These are phyloP conservation scores for Spodoptera exigua DNA, from an alignment of 2,888 invertebrate species.

Conservation along the genomic window DNA sequence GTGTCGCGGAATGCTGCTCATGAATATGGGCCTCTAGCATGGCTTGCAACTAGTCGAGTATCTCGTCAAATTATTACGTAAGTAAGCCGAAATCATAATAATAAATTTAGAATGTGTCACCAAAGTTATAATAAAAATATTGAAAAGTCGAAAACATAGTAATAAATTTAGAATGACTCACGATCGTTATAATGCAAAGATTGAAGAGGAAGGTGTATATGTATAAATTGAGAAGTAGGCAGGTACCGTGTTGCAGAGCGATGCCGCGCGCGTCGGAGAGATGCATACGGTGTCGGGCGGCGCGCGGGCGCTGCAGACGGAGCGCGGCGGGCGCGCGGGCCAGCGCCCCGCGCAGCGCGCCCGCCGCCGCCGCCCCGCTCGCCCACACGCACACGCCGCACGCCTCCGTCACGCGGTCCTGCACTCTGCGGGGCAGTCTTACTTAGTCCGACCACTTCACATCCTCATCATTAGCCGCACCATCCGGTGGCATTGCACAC, in stretches of 20 bases:
- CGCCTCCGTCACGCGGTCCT: constrained; percentile 79
- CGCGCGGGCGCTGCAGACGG: constrained; percentile 59
- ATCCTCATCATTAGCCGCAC: no score
- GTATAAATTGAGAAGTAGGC: no score
- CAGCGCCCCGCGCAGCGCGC: constrained; percentile 75
- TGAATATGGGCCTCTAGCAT: no score
- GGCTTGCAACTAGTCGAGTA: no score
- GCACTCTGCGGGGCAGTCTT: constrained; percentile 65
- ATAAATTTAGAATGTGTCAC: no score
- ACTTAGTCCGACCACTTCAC: no score
- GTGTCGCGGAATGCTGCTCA: no score
- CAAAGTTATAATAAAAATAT: no score
- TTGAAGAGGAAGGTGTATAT: no score
- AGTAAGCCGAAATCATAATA: no score
- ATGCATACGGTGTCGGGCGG: constrained; percentile 84
- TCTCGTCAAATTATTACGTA: no score
- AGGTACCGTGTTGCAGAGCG: constrained; percentile 74
- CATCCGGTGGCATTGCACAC: not conserved
- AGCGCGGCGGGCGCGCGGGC: constrained; percentile 65
- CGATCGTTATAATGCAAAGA: not conserved
- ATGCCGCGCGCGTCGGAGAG: constrained; percentile 64
- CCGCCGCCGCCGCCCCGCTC: constrained; percentile 67
- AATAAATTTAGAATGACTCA: not conserved
- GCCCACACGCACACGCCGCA: constrained; percentile 79
- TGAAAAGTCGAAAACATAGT: no score